Conservation (phyloP, 1,140 invertebrate genomes). For the Drosophila novamexicana region DNA sequence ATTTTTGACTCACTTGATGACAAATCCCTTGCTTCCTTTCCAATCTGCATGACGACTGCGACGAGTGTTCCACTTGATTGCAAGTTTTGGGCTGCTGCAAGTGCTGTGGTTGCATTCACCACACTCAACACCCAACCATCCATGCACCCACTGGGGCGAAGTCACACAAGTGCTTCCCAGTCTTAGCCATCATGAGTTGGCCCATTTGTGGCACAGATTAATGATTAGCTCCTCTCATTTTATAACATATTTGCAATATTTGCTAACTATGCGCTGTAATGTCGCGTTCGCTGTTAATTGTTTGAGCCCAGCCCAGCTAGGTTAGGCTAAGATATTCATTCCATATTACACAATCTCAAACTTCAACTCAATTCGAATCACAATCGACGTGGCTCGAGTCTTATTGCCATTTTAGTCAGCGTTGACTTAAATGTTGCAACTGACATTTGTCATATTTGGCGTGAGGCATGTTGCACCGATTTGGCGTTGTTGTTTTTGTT, state of each 20-base stretch:
- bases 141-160: constrained; percentile 14
- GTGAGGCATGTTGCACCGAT: constrained; percentile 69
- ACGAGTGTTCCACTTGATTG: neutral
- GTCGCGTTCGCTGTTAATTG: constrained; percentile 38
- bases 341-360: constrained; percentile 62
- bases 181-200: constrained; percentile 3
- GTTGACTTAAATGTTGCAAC: constrained; percentile 66
- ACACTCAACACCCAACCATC: constrained; percentile 1
- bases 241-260: constrained; percentile 33
- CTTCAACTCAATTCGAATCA: constrained; percentile 25
- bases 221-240: neutral
- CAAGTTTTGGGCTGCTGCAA: constrained; percentile 1
- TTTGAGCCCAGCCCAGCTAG: constrained; percentile 29
- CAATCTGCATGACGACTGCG: neutral
- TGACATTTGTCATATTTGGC: constrained; percentile 81
- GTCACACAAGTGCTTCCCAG: constrained; percentile 28
- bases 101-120: constrained; percentile 15
- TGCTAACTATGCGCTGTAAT: constrained; percentile 44
- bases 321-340: constrained; percentile 39
- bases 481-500: constrained; percentile 50
- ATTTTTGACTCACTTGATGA: too few species aligned
- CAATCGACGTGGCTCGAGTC: constrained; percentile 40
- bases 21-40: neutral
- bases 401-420: constrained; percentile 68
- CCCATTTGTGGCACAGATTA: constrained; percentile 48